Evolutionary conservation across 2,888 invertebrate species (phyloP), one percentile per base, ranked within the genome.

Genomic region (Metacarcinus magister): DNA sequence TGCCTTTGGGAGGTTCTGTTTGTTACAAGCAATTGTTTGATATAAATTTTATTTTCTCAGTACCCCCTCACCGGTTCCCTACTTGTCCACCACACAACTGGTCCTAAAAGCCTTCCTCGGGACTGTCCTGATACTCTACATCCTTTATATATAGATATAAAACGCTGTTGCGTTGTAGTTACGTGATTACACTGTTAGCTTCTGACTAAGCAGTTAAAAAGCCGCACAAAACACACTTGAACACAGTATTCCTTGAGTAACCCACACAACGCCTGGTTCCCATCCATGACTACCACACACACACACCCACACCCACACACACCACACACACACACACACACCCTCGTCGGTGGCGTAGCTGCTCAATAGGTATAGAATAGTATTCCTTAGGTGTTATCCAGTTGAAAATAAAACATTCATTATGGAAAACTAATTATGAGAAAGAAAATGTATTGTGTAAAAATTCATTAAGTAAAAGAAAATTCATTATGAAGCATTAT

Each of bases 21-120:
- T 87, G 87, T 87, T 87, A 87, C 87, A 87, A 87, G 87, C 87
- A 87, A 39, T 87, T 87, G 87, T 87, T 87, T 87, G 87, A 87
- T 87, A 87, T 2, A 87, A 39, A 87, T 39, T 87, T 87, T 87
- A 87, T 87, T 87, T 87, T 87, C 87, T 87, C 87, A 87, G 87
- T 87, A n/a, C 13, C 39, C 87, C 87, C 19, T 54, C 16, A 75
- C 23, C 19, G 28, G 75, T 87, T 39, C 87, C 87, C 39, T 87
- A 8, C 82, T 16, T 87, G 87, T 39, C 39, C 87, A 7, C 87
- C 87, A 39, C 87, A 87, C 39, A 16, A 13, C 10, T 87, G 87
- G 87, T 39, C 87, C 87, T 87, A 10, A 87, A 87, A 39, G 87
- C 87, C 87, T 87, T 87, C 39, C 32, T 87, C 87, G 87, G 87